Conservation (phyloP, 2,888 invertebrate species). For the Drosophila longiperda region DNA sequence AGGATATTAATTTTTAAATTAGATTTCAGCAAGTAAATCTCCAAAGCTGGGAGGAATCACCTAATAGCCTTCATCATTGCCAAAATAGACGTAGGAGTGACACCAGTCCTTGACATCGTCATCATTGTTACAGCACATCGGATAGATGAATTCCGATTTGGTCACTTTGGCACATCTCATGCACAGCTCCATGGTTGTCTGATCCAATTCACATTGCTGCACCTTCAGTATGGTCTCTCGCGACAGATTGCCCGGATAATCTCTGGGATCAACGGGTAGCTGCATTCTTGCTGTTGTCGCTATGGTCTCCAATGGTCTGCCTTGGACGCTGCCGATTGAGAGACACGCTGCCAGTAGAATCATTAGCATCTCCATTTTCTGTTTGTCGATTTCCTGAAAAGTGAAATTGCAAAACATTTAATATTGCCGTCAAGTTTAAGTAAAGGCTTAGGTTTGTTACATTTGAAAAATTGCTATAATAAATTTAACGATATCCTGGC, state of each 20-base stretch:
- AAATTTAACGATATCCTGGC: not conserved
- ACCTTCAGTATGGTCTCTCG: slow-evolving; percentile 79
- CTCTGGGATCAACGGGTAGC: slow-evolving; percentile 61
- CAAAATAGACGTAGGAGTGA: slow-evolving; percentile 85
- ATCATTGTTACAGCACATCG: slow-evolving; percentile 86
- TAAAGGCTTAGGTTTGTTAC: no score
- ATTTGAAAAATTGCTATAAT: not conserved
- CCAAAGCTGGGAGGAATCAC: not conserved
- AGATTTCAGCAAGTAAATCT: slow-evolving; percentile 27
- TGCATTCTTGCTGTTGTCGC: not conserved
- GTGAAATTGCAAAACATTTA: slow-evolving; percentile 1
- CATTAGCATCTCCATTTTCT: slow-evolving; percentile 6
- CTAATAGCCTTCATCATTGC: slow-evolving; percentile 57
- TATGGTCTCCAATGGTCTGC: slow-evolving; percentile 48
- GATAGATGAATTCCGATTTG: slow-evolving; percentile 86
- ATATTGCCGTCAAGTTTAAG: no score
- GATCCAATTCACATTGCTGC: slow-evolving; percentile 78
- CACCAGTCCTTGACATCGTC: slow-evolving; percentile 86
- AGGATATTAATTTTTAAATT: slow-evolving; percentile 23
- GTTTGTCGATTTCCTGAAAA: slow-evolving; percentile 47
- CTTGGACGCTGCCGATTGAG: not conserved
- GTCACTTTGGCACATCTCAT: slow-evolving; percentile 87
- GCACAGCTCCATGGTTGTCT: slow-evolving; percentile 85
- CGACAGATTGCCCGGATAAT: slow-evolving; percentile 79
- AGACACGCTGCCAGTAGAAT: slow-evolving; percentile 44